Percentiles rank a stretch among this genome's conserved stretches.
Evolutionary conservation across 2,797 vertebrate genomes (phyloP).

Genomic region (Poecile montanus): DNA sequence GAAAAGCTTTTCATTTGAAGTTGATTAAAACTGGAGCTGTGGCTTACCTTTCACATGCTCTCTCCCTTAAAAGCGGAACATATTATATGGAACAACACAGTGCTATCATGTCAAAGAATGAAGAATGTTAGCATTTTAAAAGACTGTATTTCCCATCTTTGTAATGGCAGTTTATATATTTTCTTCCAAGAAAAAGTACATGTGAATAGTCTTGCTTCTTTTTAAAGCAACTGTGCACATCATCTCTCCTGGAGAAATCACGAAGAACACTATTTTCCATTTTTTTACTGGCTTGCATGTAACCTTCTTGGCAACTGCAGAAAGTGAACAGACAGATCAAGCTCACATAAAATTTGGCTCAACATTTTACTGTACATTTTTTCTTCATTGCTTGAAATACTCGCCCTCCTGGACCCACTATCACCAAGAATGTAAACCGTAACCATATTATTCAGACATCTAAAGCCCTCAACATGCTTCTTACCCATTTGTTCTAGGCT

Average conservation of each 20-base stretch:
- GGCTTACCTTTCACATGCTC: slow-evolving; percentile 54
- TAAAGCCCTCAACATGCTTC: background rate
- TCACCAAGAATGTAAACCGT: background rate
- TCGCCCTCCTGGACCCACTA: background rate
- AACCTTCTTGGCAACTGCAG: slow-evolving; percentile 41
- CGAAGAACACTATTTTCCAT: background rate
- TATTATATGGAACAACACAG: background rate
- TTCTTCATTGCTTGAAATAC: background rate
- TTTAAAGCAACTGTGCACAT: slow-evolving; percentile 10
- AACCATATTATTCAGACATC: background rate
- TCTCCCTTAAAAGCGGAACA: background rate
- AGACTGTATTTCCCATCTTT: slow-evolving; percentile 1
- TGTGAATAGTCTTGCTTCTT: slow-evolving; percentile 5
- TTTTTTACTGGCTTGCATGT: slow-evolving; percentile 23
- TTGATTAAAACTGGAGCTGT: background rate
- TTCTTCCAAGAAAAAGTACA: background rate
- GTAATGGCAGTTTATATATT: background rate
- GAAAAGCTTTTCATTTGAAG: background rate
- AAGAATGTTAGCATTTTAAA: background rate
- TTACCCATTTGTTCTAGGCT: background rate
- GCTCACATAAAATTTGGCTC: background rate
- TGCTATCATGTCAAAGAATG: background rate
- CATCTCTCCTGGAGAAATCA: slow-evolving; percentile 4
- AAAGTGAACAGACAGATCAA: slow-evolving; percentile 38
- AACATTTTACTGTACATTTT: background rate